Conservation (phyloP, 2,888 invertebrate species). For the Teleogryllus oceanicus region DNA sequence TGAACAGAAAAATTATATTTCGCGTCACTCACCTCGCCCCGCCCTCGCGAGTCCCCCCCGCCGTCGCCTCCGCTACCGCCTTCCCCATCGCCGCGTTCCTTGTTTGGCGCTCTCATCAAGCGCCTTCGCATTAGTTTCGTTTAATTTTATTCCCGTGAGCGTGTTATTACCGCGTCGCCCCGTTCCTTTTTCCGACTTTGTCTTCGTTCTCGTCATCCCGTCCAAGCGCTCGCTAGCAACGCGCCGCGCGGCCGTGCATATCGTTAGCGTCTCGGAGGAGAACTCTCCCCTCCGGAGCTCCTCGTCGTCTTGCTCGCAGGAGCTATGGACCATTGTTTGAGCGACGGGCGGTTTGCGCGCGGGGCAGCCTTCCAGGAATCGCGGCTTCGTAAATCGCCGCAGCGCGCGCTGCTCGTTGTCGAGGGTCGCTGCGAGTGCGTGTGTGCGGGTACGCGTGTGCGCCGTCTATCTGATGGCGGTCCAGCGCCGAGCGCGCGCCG, state of each 20-base stretch:
- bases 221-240: too few relatives aligned
- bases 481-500: not conserved
- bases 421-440: not conserved
- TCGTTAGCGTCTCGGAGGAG: not conserved
- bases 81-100: not conserved
- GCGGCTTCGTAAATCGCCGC: not conserved
- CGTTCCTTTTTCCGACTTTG: not conserved
- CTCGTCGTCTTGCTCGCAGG: too few relatives aligned
- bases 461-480: not conserved
- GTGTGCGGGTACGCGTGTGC: not conserved
- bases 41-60: not conserved
- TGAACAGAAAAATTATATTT: conserved; percentile 9
- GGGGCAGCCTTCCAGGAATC: not conserved
- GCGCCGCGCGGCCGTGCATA: not conserved
- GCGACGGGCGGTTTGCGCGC: not conserved
- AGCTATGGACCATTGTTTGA: not conserved
- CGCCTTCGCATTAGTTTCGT: not conserved
- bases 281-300: too few relatives aligned
- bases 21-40: not conserved
- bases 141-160: not conserved
- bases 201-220: not conserved
- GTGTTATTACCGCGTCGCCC: not conserved
- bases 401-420: not conserved
- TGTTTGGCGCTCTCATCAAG: not conserved
- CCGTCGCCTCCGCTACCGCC: not conserved